These are phyloP conservation scores for Rotaria socialis DNA, from an alignment of 2,888 invertebrate genomes.

Conservation along the genomic window DNA sequence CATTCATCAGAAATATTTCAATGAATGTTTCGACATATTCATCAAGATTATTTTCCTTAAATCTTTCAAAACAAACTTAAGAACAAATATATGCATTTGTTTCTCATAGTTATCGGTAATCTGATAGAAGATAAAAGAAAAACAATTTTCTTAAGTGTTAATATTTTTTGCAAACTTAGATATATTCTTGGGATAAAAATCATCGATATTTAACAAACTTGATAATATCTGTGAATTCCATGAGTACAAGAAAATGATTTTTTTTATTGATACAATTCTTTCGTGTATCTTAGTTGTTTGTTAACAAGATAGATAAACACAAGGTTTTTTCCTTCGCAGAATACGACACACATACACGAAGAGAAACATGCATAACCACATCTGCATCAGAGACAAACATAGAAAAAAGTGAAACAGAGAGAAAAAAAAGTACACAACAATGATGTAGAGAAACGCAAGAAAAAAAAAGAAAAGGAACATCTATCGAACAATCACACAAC, in stretches of 20 bases:
- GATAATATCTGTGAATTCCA: too few relatives aligned
- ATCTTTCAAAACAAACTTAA: too few relatives aligned
- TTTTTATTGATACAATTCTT: constrained; percentile 18
- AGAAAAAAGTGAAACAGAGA: neutral
- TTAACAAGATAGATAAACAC: neutral
- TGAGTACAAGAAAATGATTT: constrained; percentile 17
- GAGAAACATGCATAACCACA: neutral
- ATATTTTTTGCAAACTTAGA: neutral
- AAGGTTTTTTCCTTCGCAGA: neutral
- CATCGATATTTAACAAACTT: too few relatives aligned
- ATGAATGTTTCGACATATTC: too few relatives aligned
- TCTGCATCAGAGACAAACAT: constrained; percentile 9
- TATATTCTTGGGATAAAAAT: too few relatives aligned
- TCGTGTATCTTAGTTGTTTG: constrained; percentile 26
- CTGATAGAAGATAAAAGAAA: neutral
- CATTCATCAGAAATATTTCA: too few relatives aligned
- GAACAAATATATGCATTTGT: too few relatives aligned
- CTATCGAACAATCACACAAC: constrained; percentile 4
- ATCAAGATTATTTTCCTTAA: too few relatives aligned
- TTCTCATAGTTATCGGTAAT: neutral
- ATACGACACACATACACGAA: constrained; percentile 23
- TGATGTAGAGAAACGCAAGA: neutral
- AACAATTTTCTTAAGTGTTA: neutral
- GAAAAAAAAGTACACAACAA: constrained; percentile 16
- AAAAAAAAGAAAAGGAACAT: neutral